Percentiles rank a stretch among this genome's conserved stretches.
Evolutionary conservation across 2,797 vertebrate species (phyloP).

Genomic region (Poecilia gillii): DNA sequence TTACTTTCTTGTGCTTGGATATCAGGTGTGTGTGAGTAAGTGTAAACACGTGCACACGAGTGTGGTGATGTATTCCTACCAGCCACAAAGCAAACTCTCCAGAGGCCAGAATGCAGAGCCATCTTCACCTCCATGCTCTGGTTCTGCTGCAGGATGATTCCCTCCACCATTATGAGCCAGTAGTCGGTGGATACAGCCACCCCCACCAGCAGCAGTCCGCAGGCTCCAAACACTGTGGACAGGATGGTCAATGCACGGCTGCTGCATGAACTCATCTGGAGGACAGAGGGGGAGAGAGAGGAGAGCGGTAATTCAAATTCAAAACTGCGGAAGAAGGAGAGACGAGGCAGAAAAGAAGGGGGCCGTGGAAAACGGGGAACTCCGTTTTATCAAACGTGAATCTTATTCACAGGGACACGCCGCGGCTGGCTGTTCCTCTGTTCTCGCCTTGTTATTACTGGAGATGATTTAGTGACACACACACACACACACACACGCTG

Average conservation of each 20-base stretch:
- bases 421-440: constrained; percentile 31
- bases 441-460: constrained; percentile 44
- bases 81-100: constrained; percentile 94
- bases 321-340: constrained; percentile 9
- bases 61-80: constrained; percentile 72
- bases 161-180: constrained; percentile 95
- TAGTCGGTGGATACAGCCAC: constrained; percentile 95
- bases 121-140: constrained; percentile 94
- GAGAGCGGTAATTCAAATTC: constrained; percentile 14
- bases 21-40: constrained; percentile 6
- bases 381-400: constrained; percentile 36
- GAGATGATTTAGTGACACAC: constrained; percentile 44
- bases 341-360: constrained; percentile 1
- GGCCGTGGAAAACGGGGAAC: neutral
- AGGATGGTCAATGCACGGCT: constrained; percentile 93
- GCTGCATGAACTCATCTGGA: constrained; percentile 93
- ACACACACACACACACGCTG: constrained; percentile 24
- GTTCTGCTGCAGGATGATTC: constrained; percentile 92
- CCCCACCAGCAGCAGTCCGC: constrained; percentile 90
- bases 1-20: constrained; percentile 14
- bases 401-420: constrained; percentile 36
- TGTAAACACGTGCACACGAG: constrained; percentile 10
- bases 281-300: constrained; percentile 25
- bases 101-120: constrained; percentile 92
- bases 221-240: constrained; percentile 92